Base-by-base conservation (phyloP, 2,113 vertebrate species). In the Ptilonorhynchus violaceus region DNA sequence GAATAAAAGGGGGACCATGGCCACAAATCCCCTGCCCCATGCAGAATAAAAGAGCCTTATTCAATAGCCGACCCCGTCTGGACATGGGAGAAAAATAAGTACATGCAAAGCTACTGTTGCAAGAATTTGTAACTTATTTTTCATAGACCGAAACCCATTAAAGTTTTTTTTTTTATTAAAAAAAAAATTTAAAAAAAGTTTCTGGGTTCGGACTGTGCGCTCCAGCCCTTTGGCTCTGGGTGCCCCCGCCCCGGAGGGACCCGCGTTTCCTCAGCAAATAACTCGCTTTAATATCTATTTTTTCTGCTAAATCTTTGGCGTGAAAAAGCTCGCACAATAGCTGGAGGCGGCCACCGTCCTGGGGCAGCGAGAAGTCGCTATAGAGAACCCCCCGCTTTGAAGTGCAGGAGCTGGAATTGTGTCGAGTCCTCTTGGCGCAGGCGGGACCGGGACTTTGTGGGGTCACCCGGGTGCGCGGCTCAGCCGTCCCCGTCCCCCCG, bases 21-120 rank as follows among this genome's bases (percentile, higher is more conserved):
- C 97, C 98, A 98, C 99, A 99, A 99, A 99, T 99, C 99, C 99
- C 98, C 97, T 98, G 98, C 98, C 98, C 99, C 97, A 98, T 98
- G 98, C 98, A 97, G 98, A 99, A 99, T 99, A 99, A 98, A 99
- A 99, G 99, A 99, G 97, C 96, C 98, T 98, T 98, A 99, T 99
- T 99, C 97, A 99, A 99, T 98, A 99, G 98, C 98, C 93, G 98
- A 99, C 98, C 98, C 98, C 96, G 98, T 98, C 98, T 98, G 98
- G 97, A 98, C 98, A 98, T 97, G 97, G 97, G 98, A 98, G 98
- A 97, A 97, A 98, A 98, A 97, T 97, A 98, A 98, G 97, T 98
- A 97, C 98, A 97, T 97, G 98, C 91, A 98, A 97, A 97, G 99
- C 98, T 98, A 99, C 99, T 99, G 99, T 99, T 99, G 98, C 99